Percentiles rank a stretch among this genome's conserved stretches.
Evolutionary conservation across 1,140 invertebrate species (phyloP).

Genomic region (Paraescarpia echinospica): DNA sequence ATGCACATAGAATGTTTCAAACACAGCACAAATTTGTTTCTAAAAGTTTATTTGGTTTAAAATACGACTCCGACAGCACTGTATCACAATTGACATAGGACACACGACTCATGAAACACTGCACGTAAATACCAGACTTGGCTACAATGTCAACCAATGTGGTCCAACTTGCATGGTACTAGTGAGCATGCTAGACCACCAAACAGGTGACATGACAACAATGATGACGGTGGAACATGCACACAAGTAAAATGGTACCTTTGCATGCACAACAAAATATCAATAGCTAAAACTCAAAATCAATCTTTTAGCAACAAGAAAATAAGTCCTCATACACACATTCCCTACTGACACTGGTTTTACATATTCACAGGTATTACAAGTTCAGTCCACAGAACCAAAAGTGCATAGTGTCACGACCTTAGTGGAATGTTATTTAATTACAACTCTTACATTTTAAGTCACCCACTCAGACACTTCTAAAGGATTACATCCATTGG

Average conservation of each 20-base stretch:
- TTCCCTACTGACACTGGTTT: neutral
- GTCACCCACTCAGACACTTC: neutral
- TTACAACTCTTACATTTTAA: neutral
- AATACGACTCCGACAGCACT: neutral
- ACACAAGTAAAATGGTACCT: neutral
- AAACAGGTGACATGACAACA: neutral
- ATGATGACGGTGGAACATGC: neutral
- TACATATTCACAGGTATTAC: neutral
- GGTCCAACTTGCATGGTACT: neutral
- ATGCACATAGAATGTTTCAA: no score
- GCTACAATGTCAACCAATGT: neutral
- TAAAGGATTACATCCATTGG: no score
- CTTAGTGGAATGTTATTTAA: neutral
- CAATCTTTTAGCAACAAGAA: neutral
- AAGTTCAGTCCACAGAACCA: neutral
- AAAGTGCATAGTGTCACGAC: neutral
- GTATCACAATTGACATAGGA: neutral
- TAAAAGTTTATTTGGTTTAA: conserved; percentile 2
- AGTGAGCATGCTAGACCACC: neutral
- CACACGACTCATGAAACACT: neutral
- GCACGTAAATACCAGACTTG: neutral
- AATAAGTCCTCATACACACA: neutral
- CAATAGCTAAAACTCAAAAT: neutral
- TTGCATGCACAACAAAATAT: neutral
- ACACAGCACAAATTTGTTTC: neutral